Percentiles rank a stretch among this genome's conserved stretches.
Evolutionary conservation across 2,888 invertebrate species (phyloP).

Genomic region (Amphimallon solstitiale): DNA sequence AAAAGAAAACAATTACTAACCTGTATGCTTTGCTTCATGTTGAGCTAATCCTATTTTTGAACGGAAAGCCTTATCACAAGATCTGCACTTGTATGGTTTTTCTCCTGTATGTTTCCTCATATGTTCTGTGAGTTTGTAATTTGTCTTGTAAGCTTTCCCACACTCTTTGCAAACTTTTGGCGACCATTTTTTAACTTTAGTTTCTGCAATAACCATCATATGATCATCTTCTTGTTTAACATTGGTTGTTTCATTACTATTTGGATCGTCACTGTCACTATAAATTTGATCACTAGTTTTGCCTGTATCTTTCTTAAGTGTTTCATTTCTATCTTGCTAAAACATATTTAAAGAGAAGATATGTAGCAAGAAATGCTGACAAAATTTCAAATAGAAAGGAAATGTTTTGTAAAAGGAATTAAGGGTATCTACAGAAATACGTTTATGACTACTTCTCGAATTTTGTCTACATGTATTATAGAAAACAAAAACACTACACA

Average conservation of each 20-base stretch:
- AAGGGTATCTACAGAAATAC: too few species aligned
- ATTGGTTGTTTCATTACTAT: constrained; percentile 46
- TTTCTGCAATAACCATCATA: constrained; percentile 29
- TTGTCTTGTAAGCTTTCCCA: constrained; percentile 69
- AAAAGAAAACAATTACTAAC: constrained; percentile 46
- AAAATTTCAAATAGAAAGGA: too few species aligned
- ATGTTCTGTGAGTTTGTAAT: constrained; percentile 70
- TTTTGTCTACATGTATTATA: too few species aligned
- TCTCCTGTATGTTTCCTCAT: constrained; percentile 71
- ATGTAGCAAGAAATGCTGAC: background rate
- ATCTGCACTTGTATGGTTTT: constrained; percentile 68
- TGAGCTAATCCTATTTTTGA: constrained; percentile 71
- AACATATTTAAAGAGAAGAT: too few species aligned
- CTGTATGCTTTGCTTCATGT: constrained; percentile 70
- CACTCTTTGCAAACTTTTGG: constrained; percentile 68
- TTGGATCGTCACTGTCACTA: constrained; percentile 48
- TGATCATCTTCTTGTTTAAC: constrained; percentile 45
- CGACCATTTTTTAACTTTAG: constrained; percentile 57
- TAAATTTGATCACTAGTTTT: constrained; percentile 47
- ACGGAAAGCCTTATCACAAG: constrained; percentile 69
- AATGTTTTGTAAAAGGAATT: too few species aligned
- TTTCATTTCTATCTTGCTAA: constrained; percentile 45
- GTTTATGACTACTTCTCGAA: too few species aligned
- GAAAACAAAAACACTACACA: too few species aligned
- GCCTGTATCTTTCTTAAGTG: constrained; percentile 45